Percentiles rank a stretch among this genome's conserved stretches.
phyloP scores from a whole-genome alignment of 92 coral and sea anemone species.

The Zoanthus sociatus region DNA sequence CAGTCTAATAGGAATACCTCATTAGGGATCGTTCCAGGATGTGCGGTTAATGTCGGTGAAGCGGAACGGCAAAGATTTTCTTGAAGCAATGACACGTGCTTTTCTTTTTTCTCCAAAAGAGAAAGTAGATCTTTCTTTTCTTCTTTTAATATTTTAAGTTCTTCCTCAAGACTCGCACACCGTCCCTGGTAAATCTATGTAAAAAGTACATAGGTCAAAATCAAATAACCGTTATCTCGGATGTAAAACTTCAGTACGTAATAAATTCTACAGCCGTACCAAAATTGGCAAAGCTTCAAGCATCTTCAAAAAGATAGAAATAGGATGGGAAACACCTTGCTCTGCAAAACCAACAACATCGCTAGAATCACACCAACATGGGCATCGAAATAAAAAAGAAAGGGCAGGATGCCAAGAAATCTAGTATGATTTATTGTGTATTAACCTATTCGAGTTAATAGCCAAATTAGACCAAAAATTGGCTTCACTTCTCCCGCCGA shows the following conservation, averaged over 20 bases:
- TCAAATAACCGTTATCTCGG: neutral
- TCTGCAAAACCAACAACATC: too few species aligned
- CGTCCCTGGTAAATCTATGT: slow-evolving; percentile 29
- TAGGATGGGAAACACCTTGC: too few species aligned
- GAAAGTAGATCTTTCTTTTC: slow-evolving; percentile 26
- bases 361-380: too few species aligned
- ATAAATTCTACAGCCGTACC: neutral
- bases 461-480: too few species aligned
- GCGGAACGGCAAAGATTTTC: slow-evolving; percentile 22
- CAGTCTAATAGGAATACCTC: neutral
- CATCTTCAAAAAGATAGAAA: too few species aligned
- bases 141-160: slow-evolving; percentile 44
- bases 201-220: neutral
- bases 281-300: too few species aligned
- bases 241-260: neutral
- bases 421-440: too few species aligned
- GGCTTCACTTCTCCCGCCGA: too few species aligned
- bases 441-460: too few species aligned
- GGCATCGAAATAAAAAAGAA: too few species aligned
- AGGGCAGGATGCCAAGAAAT: too few species aligned
- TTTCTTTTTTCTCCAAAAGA: slow-evolving; percentile 27
- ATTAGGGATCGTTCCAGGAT: neutral
- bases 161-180: slow-evolving; percentile 46
- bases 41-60: slow-evolving; percentile 20
- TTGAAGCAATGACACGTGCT: slow-evolving; percentile 37